Base-by-base conservation (phyloP, 2,888 invertebrate genomes). In the Agrochola macilenta region DNA sequence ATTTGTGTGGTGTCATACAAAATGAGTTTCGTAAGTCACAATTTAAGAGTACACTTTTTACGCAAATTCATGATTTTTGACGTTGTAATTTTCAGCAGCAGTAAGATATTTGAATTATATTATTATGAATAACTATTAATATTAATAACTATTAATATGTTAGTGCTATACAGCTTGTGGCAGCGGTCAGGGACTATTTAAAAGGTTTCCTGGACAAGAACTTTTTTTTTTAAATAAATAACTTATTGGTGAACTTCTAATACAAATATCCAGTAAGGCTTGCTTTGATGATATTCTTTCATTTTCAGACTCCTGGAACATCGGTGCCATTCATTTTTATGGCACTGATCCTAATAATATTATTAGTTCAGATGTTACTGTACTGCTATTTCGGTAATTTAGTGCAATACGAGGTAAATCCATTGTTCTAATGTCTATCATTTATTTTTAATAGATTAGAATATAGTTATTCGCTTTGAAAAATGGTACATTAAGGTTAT, bases 341-440 rank as follows among this genome's bases (percentile, higher is more conserved):
- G 35, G 1, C 79, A 5, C 0, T 76, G 0, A n/a, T 90, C 11
- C 72, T 90, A 20, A 0, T 77, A 0, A 0, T 89, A 1, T 30
- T 91, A 17, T 69, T 89, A 70, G 52, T 64, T 1, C 91, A 93
- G 86, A 87, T 91, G 20, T 90, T 92, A 46, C 11, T 93, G 0
- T 93, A 90, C 69, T 93, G 93, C 64, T 92, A 88, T 74, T 92
- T 86, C 57, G 94, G 93, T 46, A 91, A 90, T 73, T 73, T 89
- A 14, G 87, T 93, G 1, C 84, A 91, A 66, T 83, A 88, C 61
- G 93, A 93, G 91, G 93, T 93, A 83, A 80, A 72, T 14, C 7
- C 70, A 23, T 52, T 52, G 23, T 3, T 52, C 5, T 5, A 46
- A 12, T 46, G 12, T 46, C 49, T 17, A 17, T 14, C 1, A 5